Evolutionary conservation across 2,888 invertebrate genomes (phyloP).

Genomic region (Aleiodes testaceus): DNA sequence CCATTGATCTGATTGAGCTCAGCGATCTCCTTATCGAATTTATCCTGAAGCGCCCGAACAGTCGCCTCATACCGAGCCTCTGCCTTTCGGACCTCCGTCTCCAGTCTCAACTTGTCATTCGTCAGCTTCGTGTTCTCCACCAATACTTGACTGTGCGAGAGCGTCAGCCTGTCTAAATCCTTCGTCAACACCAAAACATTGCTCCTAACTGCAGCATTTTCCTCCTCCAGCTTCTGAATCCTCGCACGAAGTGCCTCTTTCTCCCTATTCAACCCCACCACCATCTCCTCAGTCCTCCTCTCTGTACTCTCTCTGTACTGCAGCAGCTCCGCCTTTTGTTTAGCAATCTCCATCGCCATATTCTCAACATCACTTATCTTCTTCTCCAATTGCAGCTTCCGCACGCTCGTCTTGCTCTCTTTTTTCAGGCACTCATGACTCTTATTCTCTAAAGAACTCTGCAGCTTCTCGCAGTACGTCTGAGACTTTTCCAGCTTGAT

Average conservation of each 20-base stretch:
- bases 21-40: conserved; percentile 67
- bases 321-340: conserved; percentile 68
- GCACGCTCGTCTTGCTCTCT: conserved; percentile 74
- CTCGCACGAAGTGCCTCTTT: conserved; percentile 62
- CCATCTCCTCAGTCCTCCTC: conserved; percentile 62
- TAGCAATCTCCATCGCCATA: conserved; percentile 73
- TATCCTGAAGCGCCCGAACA: conserved; percentile 64
- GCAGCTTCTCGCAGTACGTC: conserved; percentile 64
- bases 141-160: conserved; percentile 82
- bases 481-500: conserved; percentile 62
- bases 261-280: conserved; percentile 63
- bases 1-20: conserved; percentile 75
- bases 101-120: conserved; percentile 81
- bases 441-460: conserved; percentile 67
- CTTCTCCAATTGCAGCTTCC: conserved; percentile 76
- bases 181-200: conserved; percentile 78
- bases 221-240: conserved; percentile 66
- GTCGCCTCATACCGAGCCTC: conserved; percentile 63
- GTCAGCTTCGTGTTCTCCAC: conserved; percentile 83
- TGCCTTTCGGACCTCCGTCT: conserved; percentile 78
- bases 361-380: conserved; percentile 73
- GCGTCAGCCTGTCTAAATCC: conserved; percentile 81
- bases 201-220: conserved; percentile 70
- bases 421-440: conserved; percentile 71
- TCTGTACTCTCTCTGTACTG: conserved; percentile 66